Base-by-base conservation (phyloP, 2,888 invertebrate species). In the Stenurella melanura region DNA sequence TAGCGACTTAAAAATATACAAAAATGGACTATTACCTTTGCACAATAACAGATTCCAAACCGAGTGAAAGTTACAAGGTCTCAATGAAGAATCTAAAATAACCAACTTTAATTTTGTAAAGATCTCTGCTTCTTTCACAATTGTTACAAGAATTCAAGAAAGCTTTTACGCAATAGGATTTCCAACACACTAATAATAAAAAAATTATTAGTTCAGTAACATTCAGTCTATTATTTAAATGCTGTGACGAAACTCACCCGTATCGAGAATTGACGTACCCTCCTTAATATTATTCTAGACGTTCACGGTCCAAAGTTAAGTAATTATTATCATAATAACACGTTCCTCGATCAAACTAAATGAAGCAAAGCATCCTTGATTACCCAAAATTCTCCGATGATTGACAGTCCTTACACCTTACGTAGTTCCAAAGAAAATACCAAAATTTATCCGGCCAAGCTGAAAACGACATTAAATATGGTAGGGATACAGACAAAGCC, bases 401-500 rank as follows among this genome's bases (percentile, higher is more conserved):
- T n/a, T 17, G 15, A n/a, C n/a, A n/a, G 11, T 42, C 50, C 15
- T 50, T 7, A 50, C 50, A 15, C 7, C n/a, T 15, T 15, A n/a
- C 6, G n/a, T n/a, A n/a, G 30, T 34, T 6, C 9, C 3, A n/a
- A 50, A 50, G 12, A 42, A 50, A 50, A 50, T 7, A 7, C n/a
- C 50, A 50, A 50, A n/a, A 50, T 50, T 50, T 3, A n/a, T 50
- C 50, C 6, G 15, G 50, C 50, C 50, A 50, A 50, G n/a, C 50
- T 50, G 50, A 50, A 50, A 50, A 50, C 15, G 1, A n/a, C n/a
- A 50, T 50, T 50, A n/a, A 50, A 17, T n/a, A 50, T 60, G 66
- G 76, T 73, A 73, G 76, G 68, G 73, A 73, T 64, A 68, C 54
- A 73, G 73, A 73, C 69, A 18, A 69, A 72, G 61, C 60, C 64